phyloP scores from a whole-genome alignment of 1,140 invertebrate species.

The Anoplolepis gracilipes region DNA sequence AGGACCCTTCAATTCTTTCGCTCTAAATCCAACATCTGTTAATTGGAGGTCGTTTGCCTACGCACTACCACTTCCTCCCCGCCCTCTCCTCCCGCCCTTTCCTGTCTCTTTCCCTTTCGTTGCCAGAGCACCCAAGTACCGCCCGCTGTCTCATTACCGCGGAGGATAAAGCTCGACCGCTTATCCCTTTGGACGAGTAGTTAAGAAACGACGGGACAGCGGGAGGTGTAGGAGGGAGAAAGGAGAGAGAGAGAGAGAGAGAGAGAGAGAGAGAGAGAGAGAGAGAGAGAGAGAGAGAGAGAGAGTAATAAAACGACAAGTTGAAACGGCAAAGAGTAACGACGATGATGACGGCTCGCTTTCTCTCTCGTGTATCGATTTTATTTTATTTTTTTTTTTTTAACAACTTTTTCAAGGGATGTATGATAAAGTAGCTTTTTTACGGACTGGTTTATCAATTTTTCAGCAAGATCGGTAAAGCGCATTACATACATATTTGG shows the following conservation, averaged over 20 bases:
- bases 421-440: conserved; percentile 19
- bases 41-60: conserved; percentile 82
- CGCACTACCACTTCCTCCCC: conserved; percentile 66
- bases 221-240: not conserved
- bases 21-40: conserved; percentile 82
- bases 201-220: conserved; percentile 39
- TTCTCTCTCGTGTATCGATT: conserved; percentile 44
- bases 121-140: conserved; percentile 49
- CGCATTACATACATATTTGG: not conserved
- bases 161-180: conserved; percentile 59
- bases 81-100: not conserved
- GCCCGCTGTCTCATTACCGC: conserved; percentile 59
- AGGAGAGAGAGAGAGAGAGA: not conserved
- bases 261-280: not conserved
- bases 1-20: conserved; percentile 83
- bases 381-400: too few species aligned
- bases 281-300: not conserved
- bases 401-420: conserved; percentile 17
- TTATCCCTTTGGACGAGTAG: conserved; percentile 61
- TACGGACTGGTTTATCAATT: conserved; percentile 10
- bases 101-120: conserved; percentile 26
- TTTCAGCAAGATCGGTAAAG: not conserved
- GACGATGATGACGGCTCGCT: conserved; percentile 7
- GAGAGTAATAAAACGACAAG: conserved; percentile 20
- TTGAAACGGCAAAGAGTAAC: conserved; percentile 27